Evolutionary conservation across 2,113 vertebrate genomes (phyloP), one percentile per base, ranked within the genome.

Genomic region (Glaucidium brasilianum): DNA sequence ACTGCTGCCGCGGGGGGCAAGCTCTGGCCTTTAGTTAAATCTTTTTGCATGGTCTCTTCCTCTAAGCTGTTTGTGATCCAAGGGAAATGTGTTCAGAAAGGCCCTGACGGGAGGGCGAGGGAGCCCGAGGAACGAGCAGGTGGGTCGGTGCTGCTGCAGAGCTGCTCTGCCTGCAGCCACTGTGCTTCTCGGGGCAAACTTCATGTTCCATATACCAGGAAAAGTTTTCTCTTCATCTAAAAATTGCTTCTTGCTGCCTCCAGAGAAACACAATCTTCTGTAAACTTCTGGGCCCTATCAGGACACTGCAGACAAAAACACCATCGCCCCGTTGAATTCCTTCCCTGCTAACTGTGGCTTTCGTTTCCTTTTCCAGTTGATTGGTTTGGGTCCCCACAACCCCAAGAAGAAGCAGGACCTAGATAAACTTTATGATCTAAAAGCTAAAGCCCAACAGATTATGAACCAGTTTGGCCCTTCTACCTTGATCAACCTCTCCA

Each of bases 401-500:
- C 96, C 96, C 71, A 98, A 98, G 94, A 98, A 98, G 94, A 97
- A 98, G 92, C 98, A 98, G 53, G 97, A 98, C 83, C 90, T 98
- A 4, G 98, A 98, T 78, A 97, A 98, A 56, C 98, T 98, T 95
- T 97, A 98, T 97, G 98, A 98, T 87, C 96, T 98, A 73, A 98
- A 98, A 96, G 93, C 96, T 93, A 98, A 98, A 98, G 98, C 98
- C 81, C 96, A 97, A 47, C 98, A 98, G 98, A 98, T 98, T 99
- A 98, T 99, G 98, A 98, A 98, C 98, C 98, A 99, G 97, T 98
- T 98, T 97, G 98, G 98, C 92, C 97, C 98, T 52, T 98, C 98
- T 89, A 97, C 98, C 76, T 96, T 99, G 93, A 98, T 99, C 97
- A 99, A 98, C 96, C 97, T 99, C 76, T 98, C 98, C 97, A 98